Evolutionary conservation across 1,140 invertebrate species (phyloP).

Genomic region (Anastrepha ludens): DNA sequence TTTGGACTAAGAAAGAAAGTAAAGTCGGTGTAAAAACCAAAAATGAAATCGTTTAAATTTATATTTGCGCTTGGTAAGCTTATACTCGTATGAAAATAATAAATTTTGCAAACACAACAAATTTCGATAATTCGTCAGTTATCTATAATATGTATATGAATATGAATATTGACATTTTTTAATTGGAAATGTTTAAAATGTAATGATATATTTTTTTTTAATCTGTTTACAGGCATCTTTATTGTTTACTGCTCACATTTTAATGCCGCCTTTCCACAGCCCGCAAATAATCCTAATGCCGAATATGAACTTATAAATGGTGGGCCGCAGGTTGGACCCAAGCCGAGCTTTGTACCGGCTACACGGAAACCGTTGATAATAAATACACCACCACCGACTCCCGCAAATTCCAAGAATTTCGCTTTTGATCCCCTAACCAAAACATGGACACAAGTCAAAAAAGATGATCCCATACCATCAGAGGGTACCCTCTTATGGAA

Average conservation of each 20-base stretch:
- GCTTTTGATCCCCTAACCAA: conserved; percentile 63
- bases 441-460: conserved; percentile 62
- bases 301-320: conserved; percentile 61
- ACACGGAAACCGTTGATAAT: conserved; percentile 62
- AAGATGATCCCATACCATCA: conserved; percentile 61
- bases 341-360: conserved; percentile 63
- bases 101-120: neutral
- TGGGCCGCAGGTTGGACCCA: conserved; percentile 43
- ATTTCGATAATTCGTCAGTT: neutral
- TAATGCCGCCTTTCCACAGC: conserved; percentile 11
- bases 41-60: neutral
- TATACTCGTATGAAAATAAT: neutral
- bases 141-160: no score
- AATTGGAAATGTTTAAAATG: no score
- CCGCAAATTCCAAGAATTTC: conserved; percentile 65
- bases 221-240: neutral
- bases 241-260: neutral
- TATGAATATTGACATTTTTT: no score
- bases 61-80: conserved; percentile 3
- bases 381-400: conserved; percentile 63
- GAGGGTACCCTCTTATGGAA: conserved; percentile 67
- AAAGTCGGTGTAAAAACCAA: neutral
- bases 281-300: conserved; percentile 56
- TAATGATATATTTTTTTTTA: conserved; percentile 11
- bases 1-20: neutral